Evolutionary conservation across 2,888 invertebrate genomes (phyloP), one percentile per base, ranked within the genome.

Genomic region (Dorcus hopei): DNA sequence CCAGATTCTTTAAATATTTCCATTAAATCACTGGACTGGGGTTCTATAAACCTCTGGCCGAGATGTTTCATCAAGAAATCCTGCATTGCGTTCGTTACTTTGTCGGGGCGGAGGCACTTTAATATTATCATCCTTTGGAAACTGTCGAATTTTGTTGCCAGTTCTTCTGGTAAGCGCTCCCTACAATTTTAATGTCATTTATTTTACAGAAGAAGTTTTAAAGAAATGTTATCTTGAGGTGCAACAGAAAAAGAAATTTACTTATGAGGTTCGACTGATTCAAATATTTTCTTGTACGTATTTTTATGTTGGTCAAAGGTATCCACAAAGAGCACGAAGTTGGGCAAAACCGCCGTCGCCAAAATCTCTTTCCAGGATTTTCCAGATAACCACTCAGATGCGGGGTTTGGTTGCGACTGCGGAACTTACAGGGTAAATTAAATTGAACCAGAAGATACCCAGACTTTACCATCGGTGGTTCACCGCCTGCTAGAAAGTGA

Each of bases 321-420:
- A 0, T 77, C 68, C 0, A 88, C 83, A 65, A 93, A 90, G 54
- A 80, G 66, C 0, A 77, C 67, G 74, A 91, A 88, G 1, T 81
- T 82, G 0, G 83, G 80, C 2, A 95, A 74, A 0, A 84, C 82
- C 40, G 85, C 83, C 54, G 95, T 77, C 41, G 92, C 85, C 66
- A 89, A 84, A 67, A 95, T 81, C 70, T 93, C 93, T 61, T 87
- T 80, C 96, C 96, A 96, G 69, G 90, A 85, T 58, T 87, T 86
- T 0, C 80, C 78, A 0, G 93, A 89, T 23, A 96, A 81, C 95
- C 95, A 96, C 19, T 84, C 82, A 0, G 87, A 82, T 4, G 88
- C 87, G 0, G 95, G 94, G 78, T 95, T 95, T 9, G 78, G 75
- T 64, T 73, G 43, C 56, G 82, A 81, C 86, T 82, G 52, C 26